Evolutionary conservation across 1,140 invertebrate species (phyloP).

Genomic region (Pseudomyrmex gracilis): DNA sequence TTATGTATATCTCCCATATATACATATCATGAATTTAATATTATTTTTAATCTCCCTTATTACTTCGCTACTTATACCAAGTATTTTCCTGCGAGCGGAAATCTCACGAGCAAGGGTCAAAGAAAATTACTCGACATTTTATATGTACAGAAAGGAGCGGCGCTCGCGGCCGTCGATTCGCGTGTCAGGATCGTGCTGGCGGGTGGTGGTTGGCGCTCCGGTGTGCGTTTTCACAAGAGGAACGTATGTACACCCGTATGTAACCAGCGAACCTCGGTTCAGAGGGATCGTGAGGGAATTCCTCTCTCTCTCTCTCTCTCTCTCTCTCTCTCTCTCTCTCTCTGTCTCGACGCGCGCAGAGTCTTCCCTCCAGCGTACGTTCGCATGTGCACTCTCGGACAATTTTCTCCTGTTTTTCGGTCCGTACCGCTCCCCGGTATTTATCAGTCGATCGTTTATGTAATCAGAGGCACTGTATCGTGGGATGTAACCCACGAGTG

Average conservation of each 20-base stretch:
- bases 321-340: not conserved
- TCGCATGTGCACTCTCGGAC: slow-evolving; percentile 46
- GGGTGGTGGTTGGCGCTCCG: not conserved
- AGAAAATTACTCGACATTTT: slow-evolving; percentile 77
- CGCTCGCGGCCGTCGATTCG: slow-evolving; percentile 73
- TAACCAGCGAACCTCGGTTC: slow-evolving; percentile 31
- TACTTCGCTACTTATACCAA: slow-evolving; percentile 40
- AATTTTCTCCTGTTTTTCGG: slow-evolving; percentile 65
- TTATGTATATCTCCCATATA: slow-evolving; percentile 3
- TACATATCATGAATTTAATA: not conserved
- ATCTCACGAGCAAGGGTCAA: slow-evolving; percentile 77
- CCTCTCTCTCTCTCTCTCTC: not conserved
- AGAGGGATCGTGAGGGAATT: slow-evolving; percentile 49
- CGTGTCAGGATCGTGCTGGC: slow-evolving; percentile 74
- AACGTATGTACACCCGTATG: slow-evolving; percentile 11
- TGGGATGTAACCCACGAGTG: slow-evolving; percentile 20
- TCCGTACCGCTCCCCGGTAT: slow-evolving; percentile 36
- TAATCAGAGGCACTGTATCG: slow-evolving; percentile 50
- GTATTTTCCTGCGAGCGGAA: slow-evolving; percentile 22
- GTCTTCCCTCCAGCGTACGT: slow-evolving; percentile 51
- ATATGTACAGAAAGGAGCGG: slow-evolving; percentile 66
- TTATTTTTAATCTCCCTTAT: slow-evolving; percentile 41
- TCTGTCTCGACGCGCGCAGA: slow-evolving; percentile 6
- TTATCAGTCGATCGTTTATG: slow-evolving; percentile 61
- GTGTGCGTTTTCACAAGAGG: slow-evolving; percentile 35